Conservation (phyloP, 1,140 invertebrate genomes). For the Argopecten irradians region DNA sequence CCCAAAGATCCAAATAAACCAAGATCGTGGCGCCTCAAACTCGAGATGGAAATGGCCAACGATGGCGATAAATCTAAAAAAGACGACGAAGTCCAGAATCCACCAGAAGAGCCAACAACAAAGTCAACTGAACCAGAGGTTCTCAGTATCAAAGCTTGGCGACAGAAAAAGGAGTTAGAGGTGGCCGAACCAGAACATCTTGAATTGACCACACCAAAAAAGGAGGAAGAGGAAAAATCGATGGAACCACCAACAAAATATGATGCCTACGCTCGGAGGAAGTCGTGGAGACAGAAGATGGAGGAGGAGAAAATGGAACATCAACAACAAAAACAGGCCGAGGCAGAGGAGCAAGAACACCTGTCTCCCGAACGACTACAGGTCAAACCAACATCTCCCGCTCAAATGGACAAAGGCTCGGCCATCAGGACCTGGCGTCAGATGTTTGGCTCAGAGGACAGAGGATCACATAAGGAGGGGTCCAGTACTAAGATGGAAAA, state of each 20-base stretch:
- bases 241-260: constrained; percentile 24
- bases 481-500: background rate
- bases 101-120: background rate
- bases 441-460: background rate
- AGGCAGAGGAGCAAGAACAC: background rate
- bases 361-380: constrained; percentile 29
- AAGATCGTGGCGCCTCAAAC: constrained; percentile 25
- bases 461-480: background rate
- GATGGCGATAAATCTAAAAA: background rate
- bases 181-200: background rate
- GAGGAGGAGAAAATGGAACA: constrained; percentile 33
- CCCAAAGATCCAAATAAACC: background rate
- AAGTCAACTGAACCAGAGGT: background rate
- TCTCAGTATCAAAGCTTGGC: background rate
- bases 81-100: background rate
- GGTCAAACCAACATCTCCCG: background rate
- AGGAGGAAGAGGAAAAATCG: background rate
- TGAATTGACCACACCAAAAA: background rate
- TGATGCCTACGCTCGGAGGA: constrained; percentile 31
- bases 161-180: constrained; percentile 8
- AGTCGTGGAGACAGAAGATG: constrained; percentile 22
- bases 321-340: background rate
- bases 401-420: background rate
- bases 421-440: background rate
- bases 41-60: constrained; percentile 20